Conservation (phyloP, 2,113 vertebrate species). For the Lucifuga dentata region DNA sequence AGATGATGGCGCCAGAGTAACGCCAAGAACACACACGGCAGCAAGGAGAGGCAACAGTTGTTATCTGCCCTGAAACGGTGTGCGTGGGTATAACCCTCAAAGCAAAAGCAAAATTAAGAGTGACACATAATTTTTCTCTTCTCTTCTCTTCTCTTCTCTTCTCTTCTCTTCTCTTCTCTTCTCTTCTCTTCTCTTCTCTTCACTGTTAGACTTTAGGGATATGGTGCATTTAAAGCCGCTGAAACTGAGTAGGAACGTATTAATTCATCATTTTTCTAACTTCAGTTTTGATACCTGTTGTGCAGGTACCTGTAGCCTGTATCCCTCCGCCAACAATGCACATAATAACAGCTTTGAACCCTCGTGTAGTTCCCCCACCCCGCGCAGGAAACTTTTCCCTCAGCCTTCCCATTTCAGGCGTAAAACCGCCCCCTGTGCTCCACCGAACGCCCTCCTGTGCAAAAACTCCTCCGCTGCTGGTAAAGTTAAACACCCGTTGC, state of each 20-base stretch:
- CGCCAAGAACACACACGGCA: constrained; percentile 27
- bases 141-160: too few species aligned
- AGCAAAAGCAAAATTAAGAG: too few species aligned
- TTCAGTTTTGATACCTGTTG: too few species aligned
- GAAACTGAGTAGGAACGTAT: too few species aligned
- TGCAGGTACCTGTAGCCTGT: too few species aligned
- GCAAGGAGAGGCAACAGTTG: constrained; percentile 50
- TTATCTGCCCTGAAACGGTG: background rate
- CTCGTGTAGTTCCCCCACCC: background rate
- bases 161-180: too few species aligned
- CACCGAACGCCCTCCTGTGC: constrained; percentile 34
- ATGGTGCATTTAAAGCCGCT: too few species aligned
- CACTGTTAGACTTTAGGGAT: too few species aligned
- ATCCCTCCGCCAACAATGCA: too few species aligned
- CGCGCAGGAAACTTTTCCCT: constrained; percentile 35
- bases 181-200: too few species aligned
- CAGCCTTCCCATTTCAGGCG: constrained; percentile 58
- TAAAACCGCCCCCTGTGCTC: constrained; percentile 61
- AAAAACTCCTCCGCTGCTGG: constrained; percentile 66
- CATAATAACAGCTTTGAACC: background rate
- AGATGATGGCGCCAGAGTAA: constrained; percentile 80
- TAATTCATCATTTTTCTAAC: too few species aligned
- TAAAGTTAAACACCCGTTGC: constrained; percentile 48
- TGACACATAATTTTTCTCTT: background rate
- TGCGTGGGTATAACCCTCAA: background rate